Base-by-base conservation (phyloP, 2,797 vertebrate species). In the Spondyliosoma cantharus region DNA sequence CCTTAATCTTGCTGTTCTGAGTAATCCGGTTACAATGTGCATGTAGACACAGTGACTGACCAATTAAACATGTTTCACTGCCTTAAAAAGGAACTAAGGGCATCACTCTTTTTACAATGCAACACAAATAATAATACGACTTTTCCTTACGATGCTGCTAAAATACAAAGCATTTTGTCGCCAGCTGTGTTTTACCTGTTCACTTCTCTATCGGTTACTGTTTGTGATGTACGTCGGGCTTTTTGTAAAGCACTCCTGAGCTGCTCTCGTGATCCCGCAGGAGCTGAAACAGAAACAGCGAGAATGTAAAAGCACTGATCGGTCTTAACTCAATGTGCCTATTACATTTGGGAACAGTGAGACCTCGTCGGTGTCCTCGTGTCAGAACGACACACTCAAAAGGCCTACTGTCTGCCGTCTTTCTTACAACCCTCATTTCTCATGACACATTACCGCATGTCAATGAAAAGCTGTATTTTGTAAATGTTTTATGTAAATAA, bases 401-500 rank as follows among this genome's bases (percentile, higher is more conserved):
- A 71, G 86, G 86, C 80, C 78, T 79, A 50, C 84, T 66, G 83
- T 81, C 74, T 80, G 61, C 71, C 66, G 68, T 82, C 57, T 86
- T 71, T 78, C 78, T 87, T 80, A 88, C 29, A 45, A 82, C 65
- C 62, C 73, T 79, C 85, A 87, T 74, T 83, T 84, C 74, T 85
- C 62, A 84, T 5, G 17, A 64, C 48, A 50, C 73, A 67, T 77
- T 27, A 67, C 57, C 83, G 84, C 49, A 67, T 83, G 77, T 76
- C 59, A 82, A 71, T 85, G 71, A 83, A 82, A 81, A 88, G 37
- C 78, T 84, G 81, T 74, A 84, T 91, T 91, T 94, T 94, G 90
- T 92, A 87, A 88, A 93, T 91, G 84, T 90, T 88, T 87, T 78
- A 77, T 92, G 89, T 87, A 70, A 94, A 94, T 95, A 94, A 95